A percentile compares a stretch with the other conserved stretches of the same genome.
phyloP scores from a whole-genome alignment of 2,888 invertebrate species.

The Alsophila aescularia region DNA sequence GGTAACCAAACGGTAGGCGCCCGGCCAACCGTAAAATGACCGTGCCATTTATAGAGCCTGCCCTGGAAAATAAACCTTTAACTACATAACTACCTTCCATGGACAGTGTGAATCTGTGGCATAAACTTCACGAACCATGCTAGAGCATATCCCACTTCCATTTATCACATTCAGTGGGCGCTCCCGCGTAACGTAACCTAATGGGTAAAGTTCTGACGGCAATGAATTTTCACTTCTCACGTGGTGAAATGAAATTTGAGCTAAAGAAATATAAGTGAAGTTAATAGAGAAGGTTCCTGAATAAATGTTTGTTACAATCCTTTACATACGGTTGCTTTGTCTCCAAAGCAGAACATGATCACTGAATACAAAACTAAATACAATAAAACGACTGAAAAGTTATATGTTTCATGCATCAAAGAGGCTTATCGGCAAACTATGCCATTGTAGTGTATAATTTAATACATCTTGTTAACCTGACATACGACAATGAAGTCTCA shows the following conservation, averaged over 20 bases:
- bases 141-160: constrained; percentile 18
- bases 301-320: no score
- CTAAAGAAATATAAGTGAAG: no score
- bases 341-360: not conserved
- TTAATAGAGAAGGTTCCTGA: no score
- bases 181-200: constrained; percentile 24
- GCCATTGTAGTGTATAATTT: constrained; percentile 13
- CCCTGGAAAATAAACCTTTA: constrained; percentile 32
- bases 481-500: constrained; percentile 23
- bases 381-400: no score
- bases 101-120: constrained; percentile 16
- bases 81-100: constrained; percentile 12
- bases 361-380: not conserved
- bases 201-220: constrained; percentile 31
- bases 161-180: constrained; percentile 33
- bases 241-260: not conserved
- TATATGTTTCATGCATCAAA: constrained; percentile 7
- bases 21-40: constrained; percentile 60
- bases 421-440: constrained; percentile 8
- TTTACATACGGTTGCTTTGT: not conserved
- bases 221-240: constrained; percentile 27
- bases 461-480: constrained; percentile 27
- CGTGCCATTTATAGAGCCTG: constrained; percentile 62
- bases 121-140: constrained; percentile 4
- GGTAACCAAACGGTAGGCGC: constrained; percentile 45